Conservation (phyloP, 2,797 vertebrate species). For the Catamblyrhynchus diadema region DNA sequence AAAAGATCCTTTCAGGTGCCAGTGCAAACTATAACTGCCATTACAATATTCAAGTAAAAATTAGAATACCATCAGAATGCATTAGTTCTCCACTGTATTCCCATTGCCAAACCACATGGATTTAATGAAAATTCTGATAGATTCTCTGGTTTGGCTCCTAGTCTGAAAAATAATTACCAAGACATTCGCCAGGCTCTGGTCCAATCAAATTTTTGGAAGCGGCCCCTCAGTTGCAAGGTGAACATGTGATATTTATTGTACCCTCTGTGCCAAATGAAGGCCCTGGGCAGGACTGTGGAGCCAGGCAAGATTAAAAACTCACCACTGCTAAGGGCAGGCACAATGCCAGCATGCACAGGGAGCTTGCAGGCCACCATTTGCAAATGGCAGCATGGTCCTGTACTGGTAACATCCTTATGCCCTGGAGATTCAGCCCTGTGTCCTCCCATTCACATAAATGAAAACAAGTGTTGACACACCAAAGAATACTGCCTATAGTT, state of each 20-base stretch:
- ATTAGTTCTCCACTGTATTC: not conserved
- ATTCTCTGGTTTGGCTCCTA: not conserved
- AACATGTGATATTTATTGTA: not conserved
- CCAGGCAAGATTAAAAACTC: accelerated
- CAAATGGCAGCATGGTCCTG: not conserved
- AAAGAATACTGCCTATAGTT: not conserved
- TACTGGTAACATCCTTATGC: not conserved
- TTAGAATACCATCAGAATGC: not conserved
- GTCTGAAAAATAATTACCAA: not conserved
- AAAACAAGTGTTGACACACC: not conserved
- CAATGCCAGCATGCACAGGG: not conserved
- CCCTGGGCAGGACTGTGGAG: not conserved
- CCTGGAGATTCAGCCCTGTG: not conserved
- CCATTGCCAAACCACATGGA: not conserved
- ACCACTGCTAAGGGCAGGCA: not conserved
- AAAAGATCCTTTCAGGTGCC: not conserved
- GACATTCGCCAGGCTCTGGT: not conserved
- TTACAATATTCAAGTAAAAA: not conserved
- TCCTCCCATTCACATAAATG: not conserved
- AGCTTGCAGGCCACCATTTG: not conserved
- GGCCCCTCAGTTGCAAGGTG: not conserved
- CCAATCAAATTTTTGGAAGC: not conserved
- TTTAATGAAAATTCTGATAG: not conserved
- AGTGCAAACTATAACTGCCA: not conserved
- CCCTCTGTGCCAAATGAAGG: not conserved